phyloP scores from a whole-genome alignment of 2,888 invertebrate species.

The Drosophila nr. medialis region DNA sequence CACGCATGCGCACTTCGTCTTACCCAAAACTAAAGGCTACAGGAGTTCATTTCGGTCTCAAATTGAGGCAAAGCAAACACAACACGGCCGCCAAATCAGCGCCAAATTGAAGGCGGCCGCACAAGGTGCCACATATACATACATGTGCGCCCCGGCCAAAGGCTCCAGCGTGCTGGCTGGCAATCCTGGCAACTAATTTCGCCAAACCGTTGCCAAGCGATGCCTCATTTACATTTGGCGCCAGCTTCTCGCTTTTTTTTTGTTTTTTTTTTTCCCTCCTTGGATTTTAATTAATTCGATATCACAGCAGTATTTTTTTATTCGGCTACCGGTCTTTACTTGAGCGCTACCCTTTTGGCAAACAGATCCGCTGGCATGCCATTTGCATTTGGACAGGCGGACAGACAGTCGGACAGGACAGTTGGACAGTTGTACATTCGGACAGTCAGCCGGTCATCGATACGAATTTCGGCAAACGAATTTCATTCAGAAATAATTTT shows the following conservation, averaged over 20 bases:
- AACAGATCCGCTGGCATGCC: slow-evolving; percentile 47
- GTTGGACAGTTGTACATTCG: slow-evolving; percentile 25
- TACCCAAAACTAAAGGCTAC: slow-evolving; percentile 5
- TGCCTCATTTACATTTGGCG: slow-evolving; percentile 79
- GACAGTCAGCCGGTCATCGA: slow-evolving; percentile 58
- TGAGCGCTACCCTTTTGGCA: slow-evolving; percentile 51
- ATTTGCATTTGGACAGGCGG: slow-evolving; percentile 70
- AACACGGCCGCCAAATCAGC: slow-evolving; percentile 78
- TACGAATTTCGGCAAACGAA: slow-evolving; percentile 71
- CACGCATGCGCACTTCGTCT: slow-evolving; percentile 72
- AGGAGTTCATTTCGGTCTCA: slow-evolving; percentile 46
- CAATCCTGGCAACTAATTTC: slow-evolving; percentile 63
- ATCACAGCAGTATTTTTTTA: slow-evolving; percentile 71
- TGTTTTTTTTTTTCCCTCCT: slow-evolving; percentile 22
- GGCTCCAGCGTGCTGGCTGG: slow-evolving; percentile 7
- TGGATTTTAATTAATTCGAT: slow-evolving; percentile 76
- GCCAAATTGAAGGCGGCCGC: slow-evolving; percentile 76
- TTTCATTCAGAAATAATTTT: slow-evolving; percentile 80
- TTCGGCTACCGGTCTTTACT: slow-evolving; percentile 76
- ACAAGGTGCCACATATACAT: slow-evolving; percentile 63
- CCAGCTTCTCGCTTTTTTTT: slow-evolving; percentile 40
- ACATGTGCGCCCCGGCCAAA: background rate
- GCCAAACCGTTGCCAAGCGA: slow-evolving; percentile 35
- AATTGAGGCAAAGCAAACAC: slow-evolving; percentile 57
- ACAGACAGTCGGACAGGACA: slow-evolving; percentile 27